Evolutionary conservation across 2,113 vertebrate species (phyloP).

Genomic region (Phrynocephalus versicolor): DNA sequence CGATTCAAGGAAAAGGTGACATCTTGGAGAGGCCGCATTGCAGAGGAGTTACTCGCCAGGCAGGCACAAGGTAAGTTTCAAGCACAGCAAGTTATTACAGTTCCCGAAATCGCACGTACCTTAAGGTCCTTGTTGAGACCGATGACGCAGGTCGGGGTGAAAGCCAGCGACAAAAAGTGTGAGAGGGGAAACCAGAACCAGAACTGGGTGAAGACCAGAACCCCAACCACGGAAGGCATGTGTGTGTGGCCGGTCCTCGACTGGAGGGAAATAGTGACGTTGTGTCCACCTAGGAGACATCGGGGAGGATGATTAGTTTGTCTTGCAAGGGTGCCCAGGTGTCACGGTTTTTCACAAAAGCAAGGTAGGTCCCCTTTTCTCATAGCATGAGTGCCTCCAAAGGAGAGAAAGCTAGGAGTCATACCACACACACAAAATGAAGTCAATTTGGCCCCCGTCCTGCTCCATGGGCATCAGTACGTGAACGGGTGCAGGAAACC

Average conservation of each 20-base stretch:
- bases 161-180: slow-evolving; percentile 94
- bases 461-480: not conserved
- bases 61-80: not conserved
- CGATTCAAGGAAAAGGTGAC: too few species aligned
- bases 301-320: not conserved
- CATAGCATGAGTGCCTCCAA: not conserved
- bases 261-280: slow-evolving; percentile 97
- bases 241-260: slow-evolving; percentile 98
- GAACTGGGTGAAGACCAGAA: slow-evolving; percentile 98
- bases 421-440: not conserved
- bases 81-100: too few species aligned
- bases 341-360: too few species aligned
- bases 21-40: too few species aligned
- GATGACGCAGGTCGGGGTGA: slow-evolving; percentile 97
- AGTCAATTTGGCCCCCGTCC: not conserved
- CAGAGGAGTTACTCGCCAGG: not conserved
- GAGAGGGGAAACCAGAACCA: slow-evolving; percentile 99
- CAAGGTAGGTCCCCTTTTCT: not conserved
- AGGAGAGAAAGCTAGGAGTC: not conserved
- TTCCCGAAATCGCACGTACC: slow-evolving; percentile 70
- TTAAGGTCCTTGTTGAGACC: slow-evolving; percentile 99
- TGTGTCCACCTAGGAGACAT: slow-evolving; percentile 86
- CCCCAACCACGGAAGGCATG: slow-evolving; percentile 96
- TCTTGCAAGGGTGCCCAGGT: too few species aligned
- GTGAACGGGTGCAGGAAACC: not conserved